phyloP scores from a whole-genome alignment of 2,113 vertebrate genomes.

The Amblyopsis rosae region DNA sequence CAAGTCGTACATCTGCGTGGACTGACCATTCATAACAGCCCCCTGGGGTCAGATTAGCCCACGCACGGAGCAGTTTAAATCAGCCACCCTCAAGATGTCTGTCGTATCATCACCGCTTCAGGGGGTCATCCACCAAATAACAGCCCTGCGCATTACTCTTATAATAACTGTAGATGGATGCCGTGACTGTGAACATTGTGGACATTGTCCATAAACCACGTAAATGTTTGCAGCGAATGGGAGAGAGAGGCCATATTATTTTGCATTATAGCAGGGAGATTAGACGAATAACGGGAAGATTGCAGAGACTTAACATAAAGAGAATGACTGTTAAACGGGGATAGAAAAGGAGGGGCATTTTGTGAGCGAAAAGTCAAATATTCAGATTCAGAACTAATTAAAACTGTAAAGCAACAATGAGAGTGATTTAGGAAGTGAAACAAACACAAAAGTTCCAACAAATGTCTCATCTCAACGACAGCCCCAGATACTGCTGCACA shows the following conservation, averaged over 20 bases:
- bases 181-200: slow-evolving; percentile 15
- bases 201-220: slow-evolving; percentile 39
- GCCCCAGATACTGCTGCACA: slow-evolving; percentile 50
- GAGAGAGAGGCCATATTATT: slow-evolving; percentile 24
- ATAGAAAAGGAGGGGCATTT: slow-evolving; percentile 9
- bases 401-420: slow-evolving; percentile 31
- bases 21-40: slow-evolving; percentile 39
- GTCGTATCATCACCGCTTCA: slow-evolving; percentile 23
- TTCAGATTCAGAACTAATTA: slow-evolving; percentile 20
- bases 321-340: slow-evolving; percentile 8
- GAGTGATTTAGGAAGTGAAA: slow-evolving; percentile 17
- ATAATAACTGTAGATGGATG: slow-evolving; percentile 52
- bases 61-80: slow-evolving; percentile 39
- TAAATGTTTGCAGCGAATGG: slow-evolving; percentile 52
- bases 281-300: slow-evolving; percentile 18
- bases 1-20: slow-evolving; percentile 45
- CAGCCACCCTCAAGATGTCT: slow-evolving; percentile 28
- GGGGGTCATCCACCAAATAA: slow-evolving; percentile 39
- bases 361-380: slow-evolving; percentile 14
- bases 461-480: slow-evolving; percentile 44
- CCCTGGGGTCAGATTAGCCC: slow-evolving; percentile 59
- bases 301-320: neutral
- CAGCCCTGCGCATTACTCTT: slow-evolving; percentile 28
- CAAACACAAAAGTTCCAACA: slow-evolving; percentile 36
- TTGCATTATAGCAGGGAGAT: slow-evolving; percentile 36